Evolutionary conservation across 2,888 invertebrate genomes (phyloP).

Genomic region (Stenoptilia bipunctidactyla): DNA sequence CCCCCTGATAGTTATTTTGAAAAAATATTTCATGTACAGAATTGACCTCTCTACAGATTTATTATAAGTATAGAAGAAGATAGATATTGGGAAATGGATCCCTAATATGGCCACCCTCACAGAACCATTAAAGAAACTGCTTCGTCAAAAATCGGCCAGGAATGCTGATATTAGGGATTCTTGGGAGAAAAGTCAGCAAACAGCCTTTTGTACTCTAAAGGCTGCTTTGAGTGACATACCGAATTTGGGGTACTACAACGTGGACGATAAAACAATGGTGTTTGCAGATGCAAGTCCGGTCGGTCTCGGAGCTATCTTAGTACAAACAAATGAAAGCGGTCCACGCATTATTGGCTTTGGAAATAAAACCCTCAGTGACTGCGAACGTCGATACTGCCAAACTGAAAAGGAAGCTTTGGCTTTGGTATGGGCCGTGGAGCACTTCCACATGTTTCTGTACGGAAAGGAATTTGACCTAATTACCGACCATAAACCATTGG

Average conservation of each 20-base stretch:
- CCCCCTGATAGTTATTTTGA: too few relatives aligned
- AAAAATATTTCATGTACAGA: too few relatives aligned
- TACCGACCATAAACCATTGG: constrained; percentile 1
- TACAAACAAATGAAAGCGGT: constrained; percentile 2
- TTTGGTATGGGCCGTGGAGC: constrained; percentile 4
- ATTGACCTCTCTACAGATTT: too few relatives aligned
- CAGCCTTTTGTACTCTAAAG: neutral
- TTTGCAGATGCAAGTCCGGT: constrained; percentile 7
- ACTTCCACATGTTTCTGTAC: neutral
- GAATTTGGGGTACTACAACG: neutral
- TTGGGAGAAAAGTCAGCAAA: neutral
- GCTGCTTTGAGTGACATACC: neutral
- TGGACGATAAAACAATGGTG: constrained; percentile 2
- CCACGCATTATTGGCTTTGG: constrained; percentile 9
- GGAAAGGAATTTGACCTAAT: constrained; percentile 12
- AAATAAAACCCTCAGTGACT: constrained; percentile 5
- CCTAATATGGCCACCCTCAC: constrained; percentile 8
- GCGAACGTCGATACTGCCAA: constrained; percentile 6
- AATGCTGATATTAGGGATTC: neutral
- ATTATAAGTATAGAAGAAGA: too few relatives aligned
- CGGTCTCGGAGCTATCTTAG: neutral
- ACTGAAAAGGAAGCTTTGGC: constrained; percentile 9
- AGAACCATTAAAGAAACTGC: constrained; percentile 4
- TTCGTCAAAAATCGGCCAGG: constrained; percentile 2
- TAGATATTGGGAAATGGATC: too few relatives aligned